phyloP scores from a whole-genome alignment of 1,140 invertebrate genomes.

The Homarus americanus region DNA sequence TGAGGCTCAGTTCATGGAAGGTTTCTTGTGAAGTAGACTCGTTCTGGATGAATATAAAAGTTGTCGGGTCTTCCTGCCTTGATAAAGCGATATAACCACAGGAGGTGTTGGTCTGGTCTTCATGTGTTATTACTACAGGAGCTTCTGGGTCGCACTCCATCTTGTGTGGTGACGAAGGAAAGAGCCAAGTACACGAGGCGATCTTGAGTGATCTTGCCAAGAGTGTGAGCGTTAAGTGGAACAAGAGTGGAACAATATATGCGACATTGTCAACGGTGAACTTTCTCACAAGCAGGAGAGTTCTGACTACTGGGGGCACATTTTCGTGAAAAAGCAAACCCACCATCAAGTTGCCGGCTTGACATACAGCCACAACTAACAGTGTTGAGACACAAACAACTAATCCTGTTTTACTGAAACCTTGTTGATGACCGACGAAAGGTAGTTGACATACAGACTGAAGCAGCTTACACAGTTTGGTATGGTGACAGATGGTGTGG shows the following conservation, averaged over 20 bases:
- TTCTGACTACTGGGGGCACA: not conserved
- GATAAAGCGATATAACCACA: not conserved
- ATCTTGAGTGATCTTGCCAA: not conserved
- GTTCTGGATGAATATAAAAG: not conserved
- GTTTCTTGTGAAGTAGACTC: not conserved
- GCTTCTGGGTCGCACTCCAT: not conserved
- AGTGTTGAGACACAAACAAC: no score
- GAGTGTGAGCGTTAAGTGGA: not conserved
- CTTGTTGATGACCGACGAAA: not conserved
- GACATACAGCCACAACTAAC: no score
- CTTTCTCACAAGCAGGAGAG: not conserved
- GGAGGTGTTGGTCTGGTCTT: not conserved
- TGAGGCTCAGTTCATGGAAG: not conserved
- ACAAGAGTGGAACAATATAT: not conserved
- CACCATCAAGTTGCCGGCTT: no score
- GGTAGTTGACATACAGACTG: not conserved
- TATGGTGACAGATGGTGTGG: not conserved
- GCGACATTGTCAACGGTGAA: not conserved
- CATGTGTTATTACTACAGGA: not conserved
- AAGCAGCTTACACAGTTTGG: not conserved
- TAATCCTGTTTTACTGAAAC: not conserved
- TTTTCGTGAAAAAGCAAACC: no score
- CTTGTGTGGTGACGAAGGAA: not conserved
- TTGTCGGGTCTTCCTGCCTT: not conserved
- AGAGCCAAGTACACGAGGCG: not conserved